Evolutionary conservation across 2,797 vertebrate genomes (phyloP).

Genomic region (Dicrostonyx torquatus): DNA sequence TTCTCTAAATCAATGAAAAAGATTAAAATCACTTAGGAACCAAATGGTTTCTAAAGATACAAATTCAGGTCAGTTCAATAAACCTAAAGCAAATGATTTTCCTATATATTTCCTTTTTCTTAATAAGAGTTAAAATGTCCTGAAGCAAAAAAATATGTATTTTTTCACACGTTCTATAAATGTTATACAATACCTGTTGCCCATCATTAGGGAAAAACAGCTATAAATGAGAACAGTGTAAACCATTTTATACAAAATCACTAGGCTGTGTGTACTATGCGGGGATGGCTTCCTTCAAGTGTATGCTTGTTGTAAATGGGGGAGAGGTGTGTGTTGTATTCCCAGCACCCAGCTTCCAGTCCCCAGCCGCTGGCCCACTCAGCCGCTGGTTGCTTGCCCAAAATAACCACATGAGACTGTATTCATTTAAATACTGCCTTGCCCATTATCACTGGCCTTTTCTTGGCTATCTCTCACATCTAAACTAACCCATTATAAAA

Average conservation of each 20-base stretch:
- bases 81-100: constrained; percentile 62
- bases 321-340: no score
- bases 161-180: constrained; percentile 52
- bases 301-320: no score
- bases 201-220: constrained; percentile 62
- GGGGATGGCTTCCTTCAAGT: background rate
- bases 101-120: constrained; percentile 49
- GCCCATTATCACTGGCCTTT: no score
- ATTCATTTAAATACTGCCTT: no score
- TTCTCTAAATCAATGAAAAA: constrained; percentile 65
- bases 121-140: constrained; percentile 66
- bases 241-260: constrained; percentile 41
- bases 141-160: constrained; percentile 33
- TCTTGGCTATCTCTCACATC: no score
- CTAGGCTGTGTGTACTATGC: background rate
- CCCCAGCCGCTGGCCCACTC: no score
- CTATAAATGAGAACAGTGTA: constrained; percentile 39
- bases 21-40: constrained; percentile 61
- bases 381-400: no score
- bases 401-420: no score
- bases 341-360: no score
- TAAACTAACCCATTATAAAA: no score
- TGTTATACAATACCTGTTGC: constrained; percentile 60
- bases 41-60: constrained; percentile 56
- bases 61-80: constrained; percentile 63